Base-by-base conservation (phyloP, 2,113 vertebrate species). In the Chaetura pelagica region DNA sequence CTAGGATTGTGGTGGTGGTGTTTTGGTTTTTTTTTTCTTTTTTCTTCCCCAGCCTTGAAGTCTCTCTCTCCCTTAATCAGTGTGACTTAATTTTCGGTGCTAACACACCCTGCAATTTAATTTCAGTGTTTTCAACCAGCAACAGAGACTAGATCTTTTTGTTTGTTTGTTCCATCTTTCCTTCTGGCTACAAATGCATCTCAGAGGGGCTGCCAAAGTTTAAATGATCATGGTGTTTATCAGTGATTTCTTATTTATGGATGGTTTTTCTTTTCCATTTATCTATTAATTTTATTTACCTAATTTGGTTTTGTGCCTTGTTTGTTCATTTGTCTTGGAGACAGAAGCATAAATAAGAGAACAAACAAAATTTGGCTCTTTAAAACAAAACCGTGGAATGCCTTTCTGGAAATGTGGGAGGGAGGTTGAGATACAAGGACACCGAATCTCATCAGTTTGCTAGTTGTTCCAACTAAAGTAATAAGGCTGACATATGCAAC, bases 161-260 rank as follows among this genome's bases (percentile, higher is more conserved):
- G 69, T 96, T 95, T 38, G 38, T 38, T 96, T 84, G 42, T 90
- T 87, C 59, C 46, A n/a, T 94, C 87, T 97, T 96, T 94, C 64
- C 83, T 96, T 87, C 96, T 94, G 94, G 95, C 97, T 97, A 89
- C 80, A 91, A 62, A 84, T 96, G 77, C 34, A 81, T 91, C 74
- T 88, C 91, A 87, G 82, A 94, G 62, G 77, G 51, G 85, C 85
- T 97, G 88, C 74, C 84, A 94, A 94, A 88, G n/a, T 64, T 97
- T 91, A 93, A 97, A 97, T 86, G 73, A 95, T 96, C 62, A 29
- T 87, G 83, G 74, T 93, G 80, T 94, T 96, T 51, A 96, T 94
- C 75, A 63, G 52, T 94, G 89, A 96, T 89, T 94, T 96, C 95
- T 97, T 97, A 93, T 91, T 93, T 92, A 81, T 88, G 81, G 69